Evolutionary conservation across 64 coral and sea anemone genomes (phyloP).

Genomic region (Stylophora pistillata): DNA sequence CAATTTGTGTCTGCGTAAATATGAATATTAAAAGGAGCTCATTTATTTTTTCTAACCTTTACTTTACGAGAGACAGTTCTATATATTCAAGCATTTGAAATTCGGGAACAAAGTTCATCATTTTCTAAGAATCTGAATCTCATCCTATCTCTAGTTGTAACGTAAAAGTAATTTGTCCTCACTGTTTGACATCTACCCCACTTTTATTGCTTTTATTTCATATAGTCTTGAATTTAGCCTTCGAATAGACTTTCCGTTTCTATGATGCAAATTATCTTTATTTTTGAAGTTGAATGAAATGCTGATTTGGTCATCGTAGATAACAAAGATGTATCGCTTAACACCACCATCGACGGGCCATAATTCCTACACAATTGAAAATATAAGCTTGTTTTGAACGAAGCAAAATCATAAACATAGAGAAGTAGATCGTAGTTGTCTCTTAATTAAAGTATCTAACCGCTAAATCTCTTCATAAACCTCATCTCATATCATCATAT

Average conservation of each 20-base stretch:
- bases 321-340: no score
- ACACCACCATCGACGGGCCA: not conserved
- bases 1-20: no score
- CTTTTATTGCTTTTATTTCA: not conserved
- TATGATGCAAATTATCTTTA: not conserved
- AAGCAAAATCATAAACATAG: not conserved
- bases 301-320: no score
- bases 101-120: not conserved
- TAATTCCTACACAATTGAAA: not conserved
- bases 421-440: not conserved
- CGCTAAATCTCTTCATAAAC: not conserved
- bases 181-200: not conserved
- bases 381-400: not conserved
- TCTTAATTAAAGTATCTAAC: not conserved
- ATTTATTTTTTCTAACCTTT: no score
- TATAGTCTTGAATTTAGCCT: not conserved
- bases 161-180: not conserved
- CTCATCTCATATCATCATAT: not conserved
- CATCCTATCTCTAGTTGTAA: not conserved
- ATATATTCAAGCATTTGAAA: no score
- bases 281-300: not conserved
- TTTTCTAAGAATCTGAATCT: not conserved
- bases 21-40: no score
- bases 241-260: not conserved
- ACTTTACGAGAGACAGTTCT: no score